Evolutionary conservation across 2,888 invertebrate species (phyloP).

Genomic region (Hydrotaea diabolus): DNA sequence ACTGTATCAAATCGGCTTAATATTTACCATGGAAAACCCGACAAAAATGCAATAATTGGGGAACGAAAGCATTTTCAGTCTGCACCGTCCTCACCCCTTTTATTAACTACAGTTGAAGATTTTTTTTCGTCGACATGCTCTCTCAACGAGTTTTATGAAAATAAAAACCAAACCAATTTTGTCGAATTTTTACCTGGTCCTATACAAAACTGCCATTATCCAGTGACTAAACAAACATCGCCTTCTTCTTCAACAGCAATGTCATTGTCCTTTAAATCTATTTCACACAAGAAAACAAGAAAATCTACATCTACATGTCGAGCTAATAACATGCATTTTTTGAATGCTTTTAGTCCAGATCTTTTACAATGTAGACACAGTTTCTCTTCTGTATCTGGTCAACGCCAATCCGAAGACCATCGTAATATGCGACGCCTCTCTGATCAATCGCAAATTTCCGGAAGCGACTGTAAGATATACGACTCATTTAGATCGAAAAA

Average conservation of each 20-base stretch:
- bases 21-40: too few relatives aligned
- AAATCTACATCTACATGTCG: constrained; percentile 47
- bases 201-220: constrained; percentile 66
- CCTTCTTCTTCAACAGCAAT: constrained; percentile 52
- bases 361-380: constrained; percentile 78
- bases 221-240: constrained; percentile 61
- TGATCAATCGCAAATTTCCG: constrained; percentile 74
- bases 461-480: constrained; percentile 68
- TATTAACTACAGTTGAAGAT: constrained; percentile 71
- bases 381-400: constrained; percentile 75
- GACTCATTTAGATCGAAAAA: constrained; percentile 56
- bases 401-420: constrained; percentile 75
- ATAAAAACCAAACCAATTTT: constrained; percentile 69
- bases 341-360: constrained; percentile 75
- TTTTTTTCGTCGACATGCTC: constrained; percentile 69
- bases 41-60: not conserved
- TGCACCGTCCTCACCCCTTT: constrained; percentile 76
- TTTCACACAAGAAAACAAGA: constrained; percentile 54
- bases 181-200: constrained; percentile 66
- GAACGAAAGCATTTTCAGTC: constrained; percentile 69
- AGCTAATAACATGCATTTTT: constrained; percentile 64
- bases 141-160: constrained; percentile 60
- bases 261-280: constrained; percentile 49
- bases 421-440: constrained; percentile 79
- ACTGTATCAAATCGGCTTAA: too few relatives aligned